Percentiles rank a stretch among this genome's conserved stretches.
These are phyloP conservation scores for Morpho achilles DNA, from an alignment of 2,888 invertebrate species.

Conservation along the genomic window DNA sequence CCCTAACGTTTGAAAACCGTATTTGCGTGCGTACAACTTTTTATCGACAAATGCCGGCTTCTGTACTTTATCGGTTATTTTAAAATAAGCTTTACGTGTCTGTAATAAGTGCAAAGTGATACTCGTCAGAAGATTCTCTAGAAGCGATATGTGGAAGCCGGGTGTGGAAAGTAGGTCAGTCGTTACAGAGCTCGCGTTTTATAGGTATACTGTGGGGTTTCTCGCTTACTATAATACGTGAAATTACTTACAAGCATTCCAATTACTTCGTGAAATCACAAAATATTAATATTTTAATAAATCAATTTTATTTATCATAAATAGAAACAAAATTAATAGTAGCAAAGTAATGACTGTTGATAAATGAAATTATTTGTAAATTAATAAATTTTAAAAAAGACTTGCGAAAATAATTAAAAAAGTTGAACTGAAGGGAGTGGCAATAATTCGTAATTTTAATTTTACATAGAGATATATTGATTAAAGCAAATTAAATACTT, in stretches of 20 bases:
- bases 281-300: background rate
- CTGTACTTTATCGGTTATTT: slow-evolving; percentile 23
- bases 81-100: slow-evolving; percentile 49
- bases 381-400: too few species aligned
- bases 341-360: too few species aligned
- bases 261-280: slow-evolving; percentile 13
- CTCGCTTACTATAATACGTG: slow-evolving; percentile 49
- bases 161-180: slow-evolving; percentile 69
- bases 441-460: too few species aligned
- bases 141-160: slow-evolving; percentile 61
- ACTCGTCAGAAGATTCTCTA: slow-evolving; percentile 32
- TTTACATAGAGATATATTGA: too few species aligned
- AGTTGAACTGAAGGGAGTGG: too few species aligned
- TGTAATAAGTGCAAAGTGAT: slow-evolving; percentile 33
- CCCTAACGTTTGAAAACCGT: slow-evolving; percentile 56
- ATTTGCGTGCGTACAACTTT: slow-evolving; percentile 59
- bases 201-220: slow-evolving; percentile 62
- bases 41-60: slow-evolving; percentile 48
- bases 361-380: too few species aligned
- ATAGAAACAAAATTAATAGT: too few species aligned
- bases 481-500: too few species aligned
- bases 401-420: too few species aligned
- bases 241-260: slow-evolving; percentile 31
- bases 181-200: slow-evolving; percentile 74
- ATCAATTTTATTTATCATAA: too few species aligned